phyloP scores from a whole-genome alignment of 2,797 vertebrate species.

The Naso thynnoides region DNA sequence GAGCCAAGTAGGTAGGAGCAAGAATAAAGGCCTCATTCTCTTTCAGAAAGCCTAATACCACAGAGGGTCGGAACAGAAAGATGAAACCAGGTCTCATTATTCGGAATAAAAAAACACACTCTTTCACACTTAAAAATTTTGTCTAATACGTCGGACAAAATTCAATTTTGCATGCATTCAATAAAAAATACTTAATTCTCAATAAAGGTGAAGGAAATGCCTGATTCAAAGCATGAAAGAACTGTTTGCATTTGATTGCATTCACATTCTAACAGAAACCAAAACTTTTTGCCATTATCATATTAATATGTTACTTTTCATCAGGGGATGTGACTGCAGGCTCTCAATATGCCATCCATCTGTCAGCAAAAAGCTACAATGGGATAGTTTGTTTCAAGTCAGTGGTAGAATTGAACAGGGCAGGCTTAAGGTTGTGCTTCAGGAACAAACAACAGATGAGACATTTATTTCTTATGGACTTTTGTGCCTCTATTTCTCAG shows the following conservation, averaged over 20 bases:
- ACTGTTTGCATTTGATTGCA: background rate
- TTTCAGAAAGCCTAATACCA: no score
- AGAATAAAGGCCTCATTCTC: no score
- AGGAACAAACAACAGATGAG: slow-evolving; percentile 35
- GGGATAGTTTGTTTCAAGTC: background rate
- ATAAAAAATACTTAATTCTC: background rate
- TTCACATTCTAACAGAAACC: no score
- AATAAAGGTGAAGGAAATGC: background rate
- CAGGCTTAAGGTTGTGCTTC: slow-evolving; percentile 22
- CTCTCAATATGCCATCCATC: slow-evolving; percentile 31
- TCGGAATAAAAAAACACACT: no score
- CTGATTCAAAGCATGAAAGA: background rate
- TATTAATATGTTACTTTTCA: background rate
- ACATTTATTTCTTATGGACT: slow-evolving; percentile 32
- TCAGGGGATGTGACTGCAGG: background rate
- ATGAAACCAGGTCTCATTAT: no score
- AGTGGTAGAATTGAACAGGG: background rate
- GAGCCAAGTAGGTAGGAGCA: no score
- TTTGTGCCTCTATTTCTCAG: no score
- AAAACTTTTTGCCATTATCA: background rate
- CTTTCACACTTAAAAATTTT: no score
- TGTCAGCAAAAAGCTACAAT: slow-evolving; percentile 11
- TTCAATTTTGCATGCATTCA: no score
- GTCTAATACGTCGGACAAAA: no score
- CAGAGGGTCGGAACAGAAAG: no score